phyloP scores from a whole-genome alignment of 30 jellyfish, hydroid and myxozoan genomes.

The Aurelia sp. region DNA sequence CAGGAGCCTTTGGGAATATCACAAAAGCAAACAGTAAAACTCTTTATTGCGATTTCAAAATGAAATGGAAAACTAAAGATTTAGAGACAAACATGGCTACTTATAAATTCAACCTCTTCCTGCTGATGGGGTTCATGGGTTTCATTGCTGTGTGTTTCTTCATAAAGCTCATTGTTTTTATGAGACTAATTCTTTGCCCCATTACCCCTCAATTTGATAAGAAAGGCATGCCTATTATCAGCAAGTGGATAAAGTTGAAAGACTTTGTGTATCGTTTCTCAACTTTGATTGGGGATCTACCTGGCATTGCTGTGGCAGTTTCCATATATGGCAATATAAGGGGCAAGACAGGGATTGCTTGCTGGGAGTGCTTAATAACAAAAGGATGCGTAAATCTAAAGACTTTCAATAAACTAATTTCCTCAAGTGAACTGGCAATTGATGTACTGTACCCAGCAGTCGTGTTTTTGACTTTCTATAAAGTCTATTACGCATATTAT shows the following conservation, averaged over 20 bases:
- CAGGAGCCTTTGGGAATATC: conserved; percentile 42
- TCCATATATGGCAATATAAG: conserved; percentile 50
- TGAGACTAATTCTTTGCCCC: conserved; percentile 65
- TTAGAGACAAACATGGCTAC: conserved; percentile 31
- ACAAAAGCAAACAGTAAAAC: conserved; percentile 62
- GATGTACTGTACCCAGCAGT: conserved; percentile 64
- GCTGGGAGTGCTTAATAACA: conserved; percentile 78
- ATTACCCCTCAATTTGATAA: conserved; percentile 43
- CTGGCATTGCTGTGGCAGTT: conserved; percentile 71
- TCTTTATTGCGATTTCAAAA: conserved; percentile 56
- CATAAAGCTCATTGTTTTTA: conserved; percentile 50
- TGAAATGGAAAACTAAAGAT: conserved; percentile 46
- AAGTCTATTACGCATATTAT: conserved; percentile 62
- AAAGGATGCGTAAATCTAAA: conserved; percentile 31
- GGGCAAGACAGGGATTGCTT: conserved; percentile 74
- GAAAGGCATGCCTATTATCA: conserved; percentile 44
- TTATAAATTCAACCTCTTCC: conserved; percentile 29
- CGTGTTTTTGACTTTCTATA: conserved; percentile 63
- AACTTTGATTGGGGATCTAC: conserved; percentile 79
- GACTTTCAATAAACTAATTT: conserved; percentile 32
- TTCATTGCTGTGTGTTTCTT: conserved; percentile 45
- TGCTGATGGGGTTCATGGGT: conserved; percentile 76
- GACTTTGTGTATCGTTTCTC: conserved; percentile 33
- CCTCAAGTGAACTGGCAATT: conserved; percentile 56
- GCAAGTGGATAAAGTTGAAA: conserved; percentile 62